phyloP scores from a whole-genome alignment of 2,888 invertebrate genomes.

The Cecidostiba fungosa region DNA sequence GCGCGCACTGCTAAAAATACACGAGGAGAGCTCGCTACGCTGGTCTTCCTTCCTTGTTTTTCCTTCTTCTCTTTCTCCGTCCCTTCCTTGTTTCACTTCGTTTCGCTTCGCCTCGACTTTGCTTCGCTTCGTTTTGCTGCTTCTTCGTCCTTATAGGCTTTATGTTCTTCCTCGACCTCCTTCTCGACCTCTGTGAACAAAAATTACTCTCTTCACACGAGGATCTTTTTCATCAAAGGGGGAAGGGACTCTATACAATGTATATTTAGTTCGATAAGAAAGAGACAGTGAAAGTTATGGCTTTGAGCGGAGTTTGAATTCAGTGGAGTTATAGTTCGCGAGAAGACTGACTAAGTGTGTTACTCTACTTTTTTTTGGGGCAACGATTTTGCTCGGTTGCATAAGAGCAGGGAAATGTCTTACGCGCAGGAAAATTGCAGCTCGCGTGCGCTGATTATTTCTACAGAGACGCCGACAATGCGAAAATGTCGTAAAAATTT shows the following conservation, averaged over 20 bases:
- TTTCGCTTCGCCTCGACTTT: conserved; percentile 55
- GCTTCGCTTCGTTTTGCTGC: conserved; percentile 25
- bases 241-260: not conserved
- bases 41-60: conserved; percentile 48
- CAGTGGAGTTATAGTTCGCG: not conserved
- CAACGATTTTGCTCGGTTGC: not conserved
- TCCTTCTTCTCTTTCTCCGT: conserved; percentile 10
- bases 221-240: conserved; percentile 30
- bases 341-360: not conserved
- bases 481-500: conserved; percentile 21
- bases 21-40: conserved; percentile 4
- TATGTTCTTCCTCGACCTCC: conserved; percentile 35
- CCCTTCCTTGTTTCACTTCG: conserved; percentile 23
- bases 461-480: conserved; percentile 24
- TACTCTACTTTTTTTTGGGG: not conserved
- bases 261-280: conserved; percentile 37
- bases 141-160: conserved; percentile 6
- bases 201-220: conserved; percentile 40
- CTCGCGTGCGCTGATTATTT: not conserved
- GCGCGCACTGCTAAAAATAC: conserved; percentile 57
- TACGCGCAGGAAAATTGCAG: not conserved
- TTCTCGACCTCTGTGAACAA: conserved; percentile 55
- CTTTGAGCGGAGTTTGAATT: not conserved
- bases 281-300: conserved; percentile 41
- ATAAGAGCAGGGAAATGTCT: not conserved